Evolutionary conservation across 2,113 vertebrate species (phyloP).

Genomic region (Thermophis baileyi): DNA sequence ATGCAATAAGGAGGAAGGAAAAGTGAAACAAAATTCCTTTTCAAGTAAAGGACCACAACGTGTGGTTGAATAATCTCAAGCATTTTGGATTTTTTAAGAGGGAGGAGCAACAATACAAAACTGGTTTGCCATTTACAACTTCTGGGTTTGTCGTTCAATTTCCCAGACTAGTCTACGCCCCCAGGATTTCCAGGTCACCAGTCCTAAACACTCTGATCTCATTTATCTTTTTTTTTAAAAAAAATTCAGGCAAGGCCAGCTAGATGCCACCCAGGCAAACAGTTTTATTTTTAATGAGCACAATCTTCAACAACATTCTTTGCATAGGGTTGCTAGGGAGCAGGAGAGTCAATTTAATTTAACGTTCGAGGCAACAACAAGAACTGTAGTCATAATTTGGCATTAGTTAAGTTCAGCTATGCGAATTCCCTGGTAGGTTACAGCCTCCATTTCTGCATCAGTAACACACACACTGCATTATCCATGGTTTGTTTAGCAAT

Average conservation of each 20-base stretch:
- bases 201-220: neutral
- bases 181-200: neutral
- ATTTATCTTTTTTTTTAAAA: neutral
- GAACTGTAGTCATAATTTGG: neutral
- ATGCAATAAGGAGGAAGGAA: neutral
- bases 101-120: neutral
- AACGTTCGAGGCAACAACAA: neutral
- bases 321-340: neutral
- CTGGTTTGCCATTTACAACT: neutral
- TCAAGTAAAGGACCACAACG: neutral
- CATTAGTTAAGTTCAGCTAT: neutral
- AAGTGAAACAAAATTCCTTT: neutral
- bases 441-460: neutral
- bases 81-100: neutral
- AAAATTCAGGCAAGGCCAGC: neutral
- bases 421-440: neutral
- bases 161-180: neutral
- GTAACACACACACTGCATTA: neutral
- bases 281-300: neutral
- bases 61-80: neutral
- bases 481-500: neutral
- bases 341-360: neutral
- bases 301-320: neutral
- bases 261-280: neutral
- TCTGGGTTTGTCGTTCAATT: neutral